Evolutionary conservation across 1,140 invertebrate genomes (phyloP).

Genomic region (Arctopsyche grandis): DNA sequence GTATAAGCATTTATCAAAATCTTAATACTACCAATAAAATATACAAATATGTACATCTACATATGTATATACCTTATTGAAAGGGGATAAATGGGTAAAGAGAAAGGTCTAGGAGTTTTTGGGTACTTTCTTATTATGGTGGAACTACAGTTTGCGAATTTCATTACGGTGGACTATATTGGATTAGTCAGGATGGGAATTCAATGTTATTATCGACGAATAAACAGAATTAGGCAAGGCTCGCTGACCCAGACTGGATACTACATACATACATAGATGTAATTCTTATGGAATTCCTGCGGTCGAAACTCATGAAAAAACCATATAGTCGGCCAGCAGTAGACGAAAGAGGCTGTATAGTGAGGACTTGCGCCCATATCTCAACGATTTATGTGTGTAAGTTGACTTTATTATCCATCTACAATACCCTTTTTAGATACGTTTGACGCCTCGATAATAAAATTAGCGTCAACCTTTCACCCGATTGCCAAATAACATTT

Average conservation of each 20-base stretch:
- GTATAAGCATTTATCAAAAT: too few relatives aligned
- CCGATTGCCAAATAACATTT: neutral
- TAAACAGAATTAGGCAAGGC: constrained; percentile 16
- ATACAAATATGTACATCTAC: too few relatives aligned
- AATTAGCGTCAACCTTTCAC: neutral
- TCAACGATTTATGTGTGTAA: neutral
- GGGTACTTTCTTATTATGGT: neutral
- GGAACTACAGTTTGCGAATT: neutral
- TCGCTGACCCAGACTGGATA: too few relatives aligned
- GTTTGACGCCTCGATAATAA: neutral
- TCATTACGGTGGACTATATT: neutral
- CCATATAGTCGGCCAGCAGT: neutral
- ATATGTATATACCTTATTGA: too few relatives aligned
- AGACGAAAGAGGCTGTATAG: too few relatives aligned
- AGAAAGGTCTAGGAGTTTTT: too few relatives aligned
- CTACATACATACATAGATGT: neutral
- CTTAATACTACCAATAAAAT: too few relatives aligned
- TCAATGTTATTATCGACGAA: neutral
- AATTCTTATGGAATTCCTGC: neutral
- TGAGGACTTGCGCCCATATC: neutral
- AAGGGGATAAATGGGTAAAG: too few relatives aligned
- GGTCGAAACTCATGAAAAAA: neutral
- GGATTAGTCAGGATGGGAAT: neutral
- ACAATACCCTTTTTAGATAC: neutral
- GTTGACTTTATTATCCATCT: constrained; percentile 2